A percentile compares a stretch with the other conserved stretches of the same genome.
phyloP scores from a whole-genome alignment of 2,113 vertebrate genomes.

The Indicator indicator region DNA sequence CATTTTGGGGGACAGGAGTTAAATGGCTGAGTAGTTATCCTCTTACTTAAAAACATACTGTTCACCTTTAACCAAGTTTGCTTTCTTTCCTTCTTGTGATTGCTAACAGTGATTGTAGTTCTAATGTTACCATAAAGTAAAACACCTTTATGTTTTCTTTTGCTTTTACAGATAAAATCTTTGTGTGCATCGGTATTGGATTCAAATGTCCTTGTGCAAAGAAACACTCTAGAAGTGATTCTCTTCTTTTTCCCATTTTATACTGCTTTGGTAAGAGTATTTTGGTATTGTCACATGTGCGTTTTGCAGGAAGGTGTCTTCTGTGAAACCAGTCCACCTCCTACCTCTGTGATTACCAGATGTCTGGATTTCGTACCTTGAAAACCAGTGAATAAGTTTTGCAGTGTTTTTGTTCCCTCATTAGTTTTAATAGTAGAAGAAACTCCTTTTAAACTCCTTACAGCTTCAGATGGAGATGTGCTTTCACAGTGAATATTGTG shows the following conservation, averaged over 20 bases:
- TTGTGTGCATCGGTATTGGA: slow-evolving; percentile 89
- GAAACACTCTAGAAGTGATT: slow-evolving; percentile 92
- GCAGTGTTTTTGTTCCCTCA: neutral
- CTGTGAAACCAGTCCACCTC: neutral
- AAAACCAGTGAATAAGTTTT: neutral
- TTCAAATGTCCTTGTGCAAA: slow-evolving; percentile 93
- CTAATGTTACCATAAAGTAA: neutral
- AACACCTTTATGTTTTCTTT: neutral
- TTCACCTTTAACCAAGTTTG: neutral
- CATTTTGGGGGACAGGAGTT: neutral
- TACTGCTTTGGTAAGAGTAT: slow-evolving; percentile 82
- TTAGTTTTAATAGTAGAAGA: neutral
- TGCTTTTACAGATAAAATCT: slow-evolving; percentile 82
- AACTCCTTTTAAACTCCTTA: neutral
- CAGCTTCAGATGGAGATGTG: neutral
- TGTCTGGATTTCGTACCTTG: neutral
- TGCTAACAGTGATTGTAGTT: neutral
- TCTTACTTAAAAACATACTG: neutral
- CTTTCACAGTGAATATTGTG: neutral
- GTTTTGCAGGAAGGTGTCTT: neutral
- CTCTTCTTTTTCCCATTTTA: slow-evolving; percentile 94
- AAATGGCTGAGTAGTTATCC: neutral
- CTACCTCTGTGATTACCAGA: neutral
- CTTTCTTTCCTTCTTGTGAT: neutral
- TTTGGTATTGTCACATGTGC: rapidly evolving